A percentile compares a stretch with the other conserved stretches of the same genome.
Conservation (phyloP, 2,113 vertebrate genomes). For the human (Homo sapiens) region GRCh38 chr7:8527001-8527500, state of each 20-base stretch:
- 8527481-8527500: not conserved
- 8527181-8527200: not conserved
- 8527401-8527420: not conserved
- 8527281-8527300: not conserved
- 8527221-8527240: not conserved
- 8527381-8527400: not conserved
- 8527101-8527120: not conserved
- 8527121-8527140: not conserved
- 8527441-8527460: not conserved
- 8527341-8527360: not conserved
- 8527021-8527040: conserved; percentile 6
- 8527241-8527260: not conserved
- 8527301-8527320: not conserved
- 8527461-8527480: not conserved
- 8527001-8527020: not conserved
- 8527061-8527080: not conserved
- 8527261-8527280: not conserved
- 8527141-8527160: not conserved
- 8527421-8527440: not conserved
- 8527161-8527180: not conserved
- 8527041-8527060: not conserved
- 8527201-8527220: not conserved
- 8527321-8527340: too few species aligned
- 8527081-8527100: not conserved
- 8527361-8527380: not conserved